phyloP scores from a whole-genome alignment of 2,113 vertebrate species.

The Paracanthobrama guichenoti region DNA sequence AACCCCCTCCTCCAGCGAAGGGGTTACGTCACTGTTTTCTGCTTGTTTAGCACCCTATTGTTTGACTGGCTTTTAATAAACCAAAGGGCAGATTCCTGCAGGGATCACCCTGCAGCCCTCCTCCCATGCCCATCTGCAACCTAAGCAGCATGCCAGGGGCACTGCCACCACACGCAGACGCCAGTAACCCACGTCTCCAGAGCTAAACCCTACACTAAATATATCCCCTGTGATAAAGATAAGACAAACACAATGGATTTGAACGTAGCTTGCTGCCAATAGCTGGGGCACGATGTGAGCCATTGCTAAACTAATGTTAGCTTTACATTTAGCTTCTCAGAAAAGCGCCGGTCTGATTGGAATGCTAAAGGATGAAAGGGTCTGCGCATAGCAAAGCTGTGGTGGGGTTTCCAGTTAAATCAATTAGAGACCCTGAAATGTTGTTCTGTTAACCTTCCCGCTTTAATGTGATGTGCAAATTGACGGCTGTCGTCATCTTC shows the following conservation, averaged over 20 bases:
- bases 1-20: conserved; percentile 27
- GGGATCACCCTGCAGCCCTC: conserved; percentile 59
- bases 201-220: conserved; percentile 83
- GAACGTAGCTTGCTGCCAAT: conserved; percentile 73
- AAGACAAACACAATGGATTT: conserved; percentile 80
- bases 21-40: conserved; percentile 66
- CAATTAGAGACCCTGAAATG: conserved; percentile 34
- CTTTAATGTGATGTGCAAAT: conserved; percentile 30
- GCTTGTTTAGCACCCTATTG: conserved; percentile 67
- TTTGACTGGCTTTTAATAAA: conserved; percentile 83
- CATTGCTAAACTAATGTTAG: conserved; percentile 70
- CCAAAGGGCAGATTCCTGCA: conserved; percentile 80
- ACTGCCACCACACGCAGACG: conserved; percentile 68
- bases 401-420: conserved; percentile 25
- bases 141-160: conserved; percentile 70
- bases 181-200: conserved; percentile 63
- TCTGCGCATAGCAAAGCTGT: conserved; percentile 9
- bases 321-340: conserved; percentile 69
- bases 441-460: conserved; percentile 29
- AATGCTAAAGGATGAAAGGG: conserved; percentile 37
- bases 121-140: conserved; percentile 53
- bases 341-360: conserved; percentile 52
- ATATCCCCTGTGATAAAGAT: conserved; percentile 77
- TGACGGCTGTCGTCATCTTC: conserved; percentile 43
- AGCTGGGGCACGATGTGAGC: conserved; percentile 64